Evolutionary conservation across 2,113 vertebrate species (phyloP).

Genomic region (Rhabdornis inornatus): DNA sequence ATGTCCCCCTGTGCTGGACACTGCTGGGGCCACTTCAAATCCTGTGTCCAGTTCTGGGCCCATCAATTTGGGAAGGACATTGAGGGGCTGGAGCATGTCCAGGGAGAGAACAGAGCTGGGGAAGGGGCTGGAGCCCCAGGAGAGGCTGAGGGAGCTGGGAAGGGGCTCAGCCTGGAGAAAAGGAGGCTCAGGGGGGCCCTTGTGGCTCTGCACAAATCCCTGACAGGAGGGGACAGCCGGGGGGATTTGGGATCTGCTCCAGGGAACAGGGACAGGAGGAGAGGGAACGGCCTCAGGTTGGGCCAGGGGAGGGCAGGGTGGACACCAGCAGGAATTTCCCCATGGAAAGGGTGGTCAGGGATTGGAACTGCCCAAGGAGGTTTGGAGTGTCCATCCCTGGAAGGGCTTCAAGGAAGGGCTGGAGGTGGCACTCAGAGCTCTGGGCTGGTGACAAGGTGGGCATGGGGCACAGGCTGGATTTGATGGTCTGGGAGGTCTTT

Average conservation of each 20-base stretch:
- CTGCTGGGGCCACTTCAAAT: not conserved
- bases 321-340: rapidly evolving
- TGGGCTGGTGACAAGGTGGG: not conserved
- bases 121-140: not conserved
- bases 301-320: not conserved
- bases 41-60: not conserved
- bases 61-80: rapidly evolving
- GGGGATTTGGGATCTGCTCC: not conserved
- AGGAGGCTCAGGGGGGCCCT: not conserved
- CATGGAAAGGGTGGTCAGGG: rapidly evolving
- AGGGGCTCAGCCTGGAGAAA: not conserved
- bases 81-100: rapidly evolving
- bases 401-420: not conserved
- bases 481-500: not conserved
- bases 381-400: not conserved
- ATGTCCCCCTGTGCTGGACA: not conserved
- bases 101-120: not conserved
- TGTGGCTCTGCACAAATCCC: not conserved
- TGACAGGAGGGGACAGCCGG: not conserved
- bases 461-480: rapidly evolving
- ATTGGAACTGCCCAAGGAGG: not conserved
- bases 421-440: not conserved
- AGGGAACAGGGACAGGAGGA: not conserved
- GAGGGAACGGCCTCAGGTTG: not conserved
- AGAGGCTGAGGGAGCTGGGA: not conserved